A percentile compares a stretch with the other conserved stretches of the same genome.
phyloP scores from a whole-genome alignment of 2,888 invertebrate genomes.

The Synanthedon tipuliformis region DNA sequence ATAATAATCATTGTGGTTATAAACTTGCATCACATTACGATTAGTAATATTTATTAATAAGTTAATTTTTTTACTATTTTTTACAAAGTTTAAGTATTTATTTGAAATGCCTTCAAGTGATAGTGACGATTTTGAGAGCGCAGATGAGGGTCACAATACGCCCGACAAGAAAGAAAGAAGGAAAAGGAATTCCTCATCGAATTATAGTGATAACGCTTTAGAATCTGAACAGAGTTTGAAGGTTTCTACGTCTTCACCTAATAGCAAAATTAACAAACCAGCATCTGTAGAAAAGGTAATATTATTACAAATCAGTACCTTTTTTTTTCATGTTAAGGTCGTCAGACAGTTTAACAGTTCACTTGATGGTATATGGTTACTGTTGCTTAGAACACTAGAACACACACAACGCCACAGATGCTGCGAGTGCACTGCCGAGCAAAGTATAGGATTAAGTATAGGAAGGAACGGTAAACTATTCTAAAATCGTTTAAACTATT shows the following conservation, averaged over 20 bases:
- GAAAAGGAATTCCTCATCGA: constrained; percentile 48
- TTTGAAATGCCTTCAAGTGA: constrained; percentile 76
- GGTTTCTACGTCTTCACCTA: background rate
- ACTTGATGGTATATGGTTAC: too few relatives aligned
- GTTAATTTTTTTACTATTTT: background rate
- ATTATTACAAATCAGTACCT: too few relatives aligned
- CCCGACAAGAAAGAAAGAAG: constrained; percentile 43
- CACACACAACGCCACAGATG: too few relatives aligned
- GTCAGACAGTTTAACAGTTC: too few relatives aligned
- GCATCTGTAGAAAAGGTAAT: background rate
- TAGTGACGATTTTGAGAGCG: constrained; percentile 82
- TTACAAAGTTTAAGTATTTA: background rate
- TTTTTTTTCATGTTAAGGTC: too few relatives aligned
- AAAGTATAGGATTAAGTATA: too few relatives aligned
- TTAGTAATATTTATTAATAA: background rate
- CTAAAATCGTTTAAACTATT: too few relatives aligned
- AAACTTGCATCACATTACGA: background rate
- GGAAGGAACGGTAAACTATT: too few relatives aligned
- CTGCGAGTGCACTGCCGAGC: too few relatives aligned
- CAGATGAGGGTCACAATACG: constrained; percentile 73
- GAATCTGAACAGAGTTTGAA: constrained; percentile 17
- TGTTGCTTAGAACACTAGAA: too few relatives aligned
- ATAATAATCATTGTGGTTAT: background rate
- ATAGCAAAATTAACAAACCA: too few relatives aligned
- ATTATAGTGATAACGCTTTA: constrained; percentile 43